phyloP scores from a whole-genome alignment of 1,140 invertebrate genomes.

The Andricus grossulariae region DNA sequence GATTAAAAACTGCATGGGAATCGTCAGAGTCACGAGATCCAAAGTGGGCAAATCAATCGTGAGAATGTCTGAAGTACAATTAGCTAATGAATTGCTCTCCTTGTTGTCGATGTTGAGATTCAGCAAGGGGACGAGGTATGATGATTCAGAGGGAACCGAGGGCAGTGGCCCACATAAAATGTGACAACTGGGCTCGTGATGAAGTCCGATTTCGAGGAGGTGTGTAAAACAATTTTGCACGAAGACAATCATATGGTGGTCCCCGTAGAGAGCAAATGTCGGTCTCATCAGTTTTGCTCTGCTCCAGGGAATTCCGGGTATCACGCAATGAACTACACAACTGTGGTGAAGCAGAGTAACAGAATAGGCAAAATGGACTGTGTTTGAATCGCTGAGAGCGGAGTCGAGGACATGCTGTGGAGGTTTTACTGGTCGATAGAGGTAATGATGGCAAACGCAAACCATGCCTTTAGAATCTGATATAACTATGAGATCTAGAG shows the following conservation, averaged over 20 bases:
- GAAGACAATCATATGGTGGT: conserved; percentile 86
- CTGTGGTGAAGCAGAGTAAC: conserved; percentile 88
- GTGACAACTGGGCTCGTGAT: conserved; percentile 88
- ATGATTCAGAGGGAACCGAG: conserved; percentile 76
- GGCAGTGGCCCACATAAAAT: conserved; percentile 80
- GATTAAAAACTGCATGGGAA: conserved; percentile 80
- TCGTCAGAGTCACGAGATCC: conserved; percentile 81
- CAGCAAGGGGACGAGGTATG: conserved; percentile 80
- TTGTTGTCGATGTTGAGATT: conserved; percentile 49
- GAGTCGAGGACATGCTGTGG: conserved; percentile 77
- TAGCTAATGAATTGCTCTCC: conserved; percentile 44
- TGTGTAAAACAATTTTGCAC: conserved; percentile 87
- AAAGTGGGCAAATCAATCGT: conserved; percentile 82
- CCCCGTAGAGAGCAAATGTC: conserved; percentile 84
- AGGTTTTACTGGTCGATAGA: conserved; percentile 84
- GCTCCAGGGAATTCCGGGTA: conserved; percentile 86
- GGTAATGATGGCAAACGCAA: conserved; percentile 90
- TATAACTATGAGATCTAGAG: conserved; percentile 86
- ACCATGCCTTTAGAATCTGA: conserved; percentile 84
- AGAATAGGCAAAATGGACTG: conserved; percentile 89
- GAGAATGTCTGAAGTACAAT: conserved; percentile 53
- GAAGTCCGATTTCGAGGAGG: conserved; percentile 85
- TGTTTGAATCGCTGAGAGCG: conserved; percentile 77
- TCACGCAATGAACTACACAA: conserved; percentile 87
- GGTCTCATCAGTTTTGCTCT: conserved; percentile 84